A percentile compares a stretch with the other conserved stretches of the same genome.
phyloP scores from a whole-genome alignment of 2,888 invertebrate genomes.

The Zaprionus lineosus region DNA sequence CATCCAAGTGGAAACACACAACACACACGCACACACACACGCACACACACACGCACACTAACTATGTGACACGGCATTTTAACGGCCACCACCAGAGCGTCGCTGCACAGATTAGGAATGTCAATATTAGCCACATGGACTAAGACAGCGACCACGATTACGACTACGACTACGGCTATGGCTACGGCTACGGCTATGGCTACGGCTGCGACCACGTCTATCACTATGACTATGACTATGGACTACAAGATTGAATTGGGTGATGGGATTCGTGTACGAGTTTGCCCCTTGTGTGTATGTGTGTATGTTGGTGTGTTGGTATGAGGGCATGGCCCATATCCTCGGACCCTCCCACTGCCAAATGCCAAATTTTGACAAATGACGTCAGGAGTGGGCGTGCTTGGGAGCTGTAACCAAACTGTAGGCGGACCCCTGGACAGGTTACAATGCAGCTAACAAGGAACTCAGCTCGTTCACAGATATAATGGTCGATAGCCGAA shows the following conservation, averaged over 20 bases:
- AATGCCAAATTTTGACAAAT: slow-evolving; percentile 65
- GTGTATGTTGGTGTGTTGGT: slow-evolving; percentile 18
- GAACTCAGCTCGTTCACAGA: slow-evolving; percentile 20
- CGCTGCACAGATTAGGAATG: slow-evolving; percentile 72
- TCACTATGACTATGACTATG: slow-evolving; percentile 16
- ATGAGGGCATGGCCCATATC: no score
- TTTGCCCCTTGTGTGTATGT: slow-evolving; percentile 1
- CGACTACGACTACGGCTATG: background rate
- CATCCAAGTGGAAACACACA: slow-evolving; percentile 51
- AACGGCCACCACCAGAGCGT: slow-evolving; percentile 63
- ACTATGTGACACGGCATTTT: slow-evolving; percentile 76
- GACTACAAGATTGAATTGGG: background rate
- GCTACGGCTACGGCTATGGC: background rate
- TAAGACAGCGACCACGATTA: slow-evolving; percentile 25
- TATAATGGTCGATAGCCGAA: slow-evolving; percentile 16
- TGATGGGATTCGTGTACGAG: background rate
- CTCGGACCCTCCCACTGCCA: slow-evolving; percentile 17
- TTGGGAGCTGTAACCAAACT: slow-evolving; percentile 12
- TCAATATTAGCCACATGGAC: slow-evolving; percentile 65
- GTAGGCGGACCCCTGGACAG: slow-evolving; percentile 34
- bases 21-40: slow-evolving; percentile 50
- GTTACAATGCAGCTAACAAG: slow-evolving; percentile 54
- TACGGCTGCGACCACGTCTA: no score
- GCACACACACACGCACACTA: slow-evolving; percentile 67
- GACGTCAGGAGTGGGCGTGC: slow-evolving; percentile 65